Conservation (phyloP, 2,797 vertebrate species). For the Sparidentex hasta region DNA sequence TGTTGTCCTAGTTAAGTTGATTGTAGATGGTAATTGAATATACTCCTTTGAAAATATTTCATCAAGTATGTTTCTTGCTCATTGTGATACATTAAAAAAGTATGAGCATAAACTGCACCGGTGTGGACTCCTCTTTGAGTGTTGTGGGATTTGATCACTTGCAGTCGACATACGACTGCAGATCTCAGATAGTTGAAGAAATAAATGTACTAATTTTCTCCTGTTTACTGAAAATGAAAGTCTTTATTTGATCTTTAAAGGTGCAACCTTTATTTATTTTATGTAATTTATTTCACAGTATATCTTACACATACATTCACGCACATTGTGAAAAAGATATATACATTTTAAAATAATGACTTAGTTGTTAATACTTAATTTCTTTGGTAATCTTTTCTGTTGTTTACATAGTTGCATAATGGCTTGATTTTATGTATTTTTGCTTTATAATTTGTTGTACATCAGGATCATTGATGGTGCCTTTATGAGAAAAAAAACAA, state of each 20-base stretch:
- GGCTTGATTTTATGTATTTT: no score
- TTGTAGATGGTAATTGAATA: slow-evolving; percentile 99
- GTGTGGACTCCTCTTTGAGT: slow-evolving; percentile 66
- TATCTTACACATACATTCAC: no score
- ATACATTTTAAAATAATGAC: no score
- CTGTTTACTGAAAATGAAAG: background rate
- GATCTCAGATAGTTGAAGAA: background rate
- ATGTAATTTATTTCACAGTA: no score
- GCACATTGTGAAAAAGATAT: no score
- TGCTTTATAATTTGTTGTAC: no score
- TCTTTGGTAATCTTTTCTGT: no score
- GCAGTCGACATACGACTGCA: background rate
- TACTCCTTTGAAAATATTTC: slow-evolving; percentile 99
- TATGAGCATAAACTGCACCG: slow-evolving; percentile 91
- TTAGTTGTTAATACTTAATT: no score
- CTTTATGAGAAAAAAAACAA: background rate
- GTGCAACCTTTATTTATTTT: no score
- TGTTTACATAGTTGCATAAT: no score
- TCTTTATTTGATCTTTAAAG: background rate
- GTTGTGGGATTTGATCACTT: slow-evolving; percentile 29
- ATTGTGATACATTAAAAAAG: slow-evolving; percentile 99
- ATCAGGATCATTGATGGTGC: background rate
- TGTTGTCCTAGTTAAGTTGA: slow-evolving; percentile 99
- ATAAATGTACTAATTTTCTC: background rate
- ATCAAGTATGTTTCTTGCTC: slow-evolving; percentile 99